Evolutionary conservation across 2,888 invertebrate species (phyloP), one percentile per base, ranked within the genome.

Genomic region (Agrotis ipsilon): DNA sequence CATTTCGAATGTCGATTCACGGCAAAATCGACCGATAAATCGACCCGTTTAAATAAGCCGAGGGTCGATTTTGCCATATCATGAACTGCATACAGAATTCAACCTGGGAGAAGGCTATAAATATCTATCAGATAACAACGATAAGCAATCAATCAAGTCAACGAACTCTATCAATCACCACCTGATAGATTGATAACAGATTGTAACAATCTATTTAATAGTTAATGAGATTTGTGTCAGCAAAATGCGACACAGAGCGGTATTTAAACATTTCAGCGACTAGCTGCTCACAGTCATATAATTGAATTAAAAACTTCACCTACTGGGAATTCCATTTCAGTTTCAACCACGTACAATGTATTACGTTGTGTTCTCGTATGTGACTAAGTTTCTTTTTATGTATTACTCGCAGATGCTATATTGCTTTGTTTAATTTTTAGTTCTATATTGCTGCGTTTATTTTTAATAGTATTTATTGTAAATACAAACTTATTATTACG

Each of bases 231-330:
- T 80, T 60, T 39, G 65, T 54, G 45, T 51, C 61, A 62, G 68
- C 54, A 43, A n/a, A 60, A 68, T 80, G 54, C 46, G 61, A 68
- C 45, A 69, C 32, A 48, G 11, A 49, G 27, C 46, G 14, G 57
- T 62, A 49, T 75, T 78, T 45, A 64, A 80, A 61, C 61, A 65
- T 80, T 69, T 64, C 48, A 61, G 24, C 68, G 60, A 46, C 52
- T 52, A 19, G 60, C 60, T 43, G 57, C 69, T 60, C 24, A 49
- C 59, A 69, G 60, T 43, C 59, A 45, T 69, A 69, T 78, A 78
- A 78, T 78, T 75, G 81, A 80, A 78, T 78, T 69, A 80, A 78
- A 78, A 78, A 69, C 64, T 78, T 54, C 61, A 69, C 52, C 48
- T 49, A 54, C 64, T 43, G 57, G 64, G 58, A 77, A 61, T 75